Conservation (phyloP, 2,113 vertebrate species). For the Alethe diademata region DNA sequence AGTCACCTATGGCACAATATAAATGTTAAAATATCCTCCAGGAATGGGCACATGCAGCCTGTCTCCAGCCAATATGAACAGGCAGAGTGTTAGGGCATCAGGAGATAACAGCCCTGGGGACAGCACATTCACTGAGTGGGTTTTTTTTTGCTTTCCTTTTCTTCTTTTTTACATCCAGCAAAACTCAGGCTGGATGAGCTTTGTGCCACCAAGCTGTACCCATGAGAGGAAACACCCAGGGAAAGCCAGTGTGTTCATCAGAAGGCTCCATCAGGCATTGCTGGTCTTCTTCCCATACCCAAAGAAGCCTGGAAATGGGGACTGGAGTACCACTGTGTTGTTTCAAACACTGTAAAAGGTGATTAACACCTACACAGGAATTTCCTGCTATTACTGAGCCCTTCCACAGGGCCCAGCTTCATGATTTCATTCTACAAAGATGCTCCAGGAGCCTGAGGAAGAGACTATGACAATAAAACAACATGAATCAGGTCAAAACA, state of each 20-base stretch:
- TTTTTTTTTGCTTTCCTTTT: accelerated
- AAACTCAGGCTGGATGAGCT: neutral
- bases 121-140: neutral
- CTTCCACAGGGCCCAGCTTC: neutral
- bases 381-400: neutral
- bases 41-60: accelerated
- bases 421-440: neutral
- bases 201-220: neutral
- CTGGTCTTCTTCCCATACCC: neutral
- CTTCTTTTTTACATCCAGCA: neutral
- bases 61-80: neutral
- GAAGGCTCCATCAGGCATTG: neutral
- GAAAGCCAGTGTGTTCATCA: neutral
- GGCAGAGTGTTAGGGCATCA: neutral
- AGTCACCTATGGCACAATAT: neutral
- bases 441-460: neutral
- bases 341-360: neutral
- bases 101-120: neutral
- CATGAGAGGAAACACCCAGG: neutral
- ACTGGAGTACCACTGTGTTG: accelerated
- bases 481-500: neutral
- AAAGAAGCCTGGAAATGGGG: neutral
- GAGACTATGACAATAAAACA: neutral
- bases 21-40: neutral
- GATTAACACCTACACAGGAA: neutral